Percentiles rank a stretch among this genome's conserved stretches.
phyloP scores from a whole-genome alignment of 2,888 invertebrate genomes.

The Synanthedon formicaeformis region DNA sequence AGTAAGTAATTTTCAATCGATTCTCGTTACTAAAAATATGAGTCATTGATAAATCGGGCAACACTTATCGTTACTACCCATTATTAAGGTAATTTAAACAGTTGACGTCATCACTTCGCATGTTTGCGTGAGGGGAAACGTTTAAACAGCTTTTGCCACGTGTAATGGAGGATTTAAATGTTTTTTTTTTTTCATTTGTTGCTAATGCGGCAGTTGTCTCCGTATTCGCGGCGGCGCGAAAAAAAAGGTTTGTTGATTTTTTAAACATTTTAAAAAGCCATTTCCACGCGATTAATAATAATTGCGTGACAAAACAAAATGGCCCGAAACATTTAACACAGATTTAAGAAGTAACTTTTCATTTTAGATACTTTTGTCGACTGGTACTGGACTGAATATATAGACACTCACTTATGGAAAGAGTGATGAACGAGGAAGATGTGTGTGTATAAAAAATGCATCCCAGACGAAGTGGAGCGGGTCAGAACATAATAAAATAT shows the following conservation, averaged over 20 bases:
- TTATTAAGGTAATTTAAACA: slow-evolving; percentile 15
- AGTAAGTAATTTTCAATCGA: background rate
- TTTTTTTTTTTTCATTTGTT: slow-evolving; percentile 3
- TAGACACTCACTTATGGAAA: no score
- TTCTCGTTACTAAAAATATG: background rate
- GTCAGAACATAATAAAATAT: no score
- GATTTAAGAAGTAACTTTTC: no score
- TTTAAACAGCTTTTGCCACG: slow-evolving; percentile 12
- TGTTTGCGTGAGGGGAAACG: slow-evolving; percentile 9
- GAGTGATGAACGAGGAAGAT: no score
- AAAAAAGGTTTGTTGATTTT: background rate
- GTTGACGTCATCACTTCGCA: slow-evolving; percentile 12
- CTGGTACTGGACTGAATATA: no score
- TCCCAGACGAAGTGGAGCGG: no score
- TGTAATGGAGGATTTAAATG: slow-evolving; percentile 7
- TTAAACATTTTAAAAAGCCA: background rate
- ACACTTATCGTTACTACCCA: slow-evolving; percentile 11
- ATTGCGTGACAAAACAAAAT: background rate
- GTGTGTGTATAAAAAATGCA: no score
- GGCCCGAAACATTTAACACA: background rate
- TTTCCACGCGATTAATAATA: background rate
- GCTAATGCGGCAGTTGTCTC: slow-evolving; percentile 6
- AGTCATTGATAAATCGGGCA: background rate
- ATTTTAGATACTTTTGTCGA: no score
- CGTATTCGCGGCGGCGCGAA: slow-evolving; percentile 1